These are phyloP conservation scores for Poeciliopsis gracilis DNA, from an alignment of 2,797 vertebrate species.

Conservation along the genomic window DNA sequence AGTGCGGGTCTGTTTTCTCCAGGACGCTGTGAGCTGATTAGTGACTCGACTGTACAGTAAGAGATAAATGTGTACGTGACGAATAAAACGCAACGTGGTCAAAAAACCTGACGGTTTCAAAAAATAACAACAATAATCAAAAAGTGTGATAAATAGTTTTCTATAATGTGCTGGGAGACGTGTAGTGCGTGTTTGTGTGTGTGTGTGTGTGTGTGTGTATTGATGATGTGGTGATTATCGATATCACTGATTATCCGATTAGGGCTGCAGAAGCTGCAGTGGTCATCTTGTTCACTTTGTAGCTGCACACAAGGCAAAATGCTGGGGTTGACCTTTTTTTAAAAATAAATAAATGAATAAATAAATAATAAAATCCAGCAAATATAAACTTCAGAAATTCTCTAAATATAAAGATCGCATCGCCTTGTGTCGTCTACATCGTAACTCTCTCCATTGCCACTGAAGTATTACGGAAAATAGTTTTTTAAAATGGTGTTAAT, in stretches of 20 bases:
- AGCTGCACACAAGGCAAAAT: constrained; percentile 43
- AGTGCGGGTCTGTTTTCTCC: constrained; percentile 51
- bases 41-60: constrained; percentile 66
- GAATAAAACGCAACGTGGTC: constrained; percentile 50
- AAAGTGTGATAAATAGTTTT: constrained; percentile 48
- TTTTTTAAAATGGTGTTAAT: constrained; percentile 48
- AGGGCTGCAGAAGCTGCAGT: constrained; percentile 33
- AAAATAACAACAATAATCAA: constrained; percentile 5
- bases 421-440: constrained; percentile 52
- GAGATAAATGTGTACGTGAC: constrained; percentile 46
- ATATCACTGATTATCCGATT: constrained; percentile 39
- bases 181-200: constrained; percentile 46
- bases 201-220: constrained; percentile 29
- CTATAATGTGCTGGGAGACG: constrained; percentile 54
- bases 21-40: constrained; percentile 66
- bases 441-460: constrained; percentile 38
- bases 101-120: constrained; percentile 30
- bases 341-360: too few relatives aligned
- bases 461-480: constrained; percentile 60
- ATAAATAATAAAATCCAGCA: not conserved
- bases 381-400: not conserved
- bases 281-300: constrained; percentile 42
- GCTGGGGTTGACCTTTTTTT: not conserved
- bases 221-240: constrained; percentile 41
- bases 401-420: constrained; percentile 15